Evolutionary conservation across 2,113 vertebrate species (phyloP), one percentile per base, ranked within the genome.

Genomic region (Neolamprologus longior): DNA sequence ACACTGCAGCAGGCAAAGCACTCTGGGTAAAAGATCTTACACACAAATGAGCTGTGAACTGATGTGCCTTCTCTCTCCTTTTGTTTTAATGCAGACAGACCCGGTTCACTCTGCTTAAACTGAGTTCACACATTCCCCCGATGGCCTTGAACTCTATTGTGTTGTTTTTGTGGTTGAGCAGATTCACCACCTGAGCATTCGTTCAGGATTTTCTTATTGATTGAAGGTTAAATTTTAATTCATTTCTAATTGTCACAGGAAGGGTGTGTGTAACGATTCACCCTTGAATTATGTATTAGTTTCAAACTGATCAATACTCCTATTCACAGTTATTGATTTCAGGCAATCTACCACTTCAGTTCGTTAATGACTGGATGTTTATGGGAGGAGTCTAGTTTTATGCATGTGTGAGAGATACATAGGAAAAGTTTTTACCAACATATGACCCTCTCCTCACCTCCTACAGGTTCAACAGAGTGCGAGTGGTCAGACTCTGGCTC

Each of bases 401-500:
- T 78, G 5, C 9, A 78, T 47, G 28, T 53, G 73, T 68, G n/a
- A 84, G 58, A 58, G 13, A n/a, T 45, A 2, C 42, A 50, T 73
- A 40, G 13, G n/a, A 45, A 45, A 42, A 5, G 26, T 83, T 50
- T 78, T 50, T 31, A 28, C 57, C 57, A 71, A 50, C 40, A 50
- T 81, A 15, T 87, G 45, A 78, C 66, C 17, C 15, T 53, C 21
- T 89, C 47, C 58, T 79, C 24, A 63, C 63, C 26, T 40, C 42
- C 1, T 6, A 11, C 92, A 99, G 98, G 98, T 53, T 97, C 97
- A 2, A 97, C 97, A 0, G 98, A 99, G 90, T 98, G 98, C 1
- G 98, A 99, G 91, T 98, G 98, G 94, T 98, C 98, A 0, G 99
- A 99, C 92, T 99, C 98, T 0, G 99, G 99, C 88, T 97, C 96